These are phyloP conservation scores for Acleris cristana DNA, from an alignment of 2,888 invertebrate genomes.

Conservation along the genomic window DNA sequence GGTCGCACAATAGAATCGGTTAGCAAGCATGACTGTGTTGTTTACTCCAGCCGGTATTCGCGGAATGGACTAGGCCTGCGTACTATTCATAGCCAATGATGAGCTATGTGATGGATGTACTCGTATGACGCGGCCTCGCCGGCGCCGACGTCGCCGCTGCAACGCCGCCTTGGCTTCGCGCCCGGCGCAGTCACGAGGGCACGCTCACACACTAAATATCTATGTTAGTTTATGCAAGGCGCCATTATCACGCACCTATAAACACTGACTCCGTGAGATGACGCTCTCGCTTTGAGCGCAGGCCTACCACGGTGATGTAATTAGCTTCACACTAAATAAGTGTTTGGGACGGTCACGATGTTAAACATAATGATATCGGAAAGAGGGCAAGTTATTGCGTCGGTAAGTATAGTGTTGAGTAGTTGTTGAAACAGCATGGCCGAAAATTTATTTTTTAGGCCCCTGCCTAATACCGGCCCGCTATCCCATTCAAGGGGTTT, in stretches of 20 bases:
- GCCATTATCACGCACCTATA: conserved; percentile 41
- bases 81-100: conserved; percentile 78
- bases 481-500: no score
- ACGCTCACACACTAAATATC: conserved; percentile 38
- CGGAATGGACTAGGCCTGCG: conserved; percentile 70
- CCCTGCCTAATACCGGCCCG: no score
- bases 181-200: conserved; percentile 61
- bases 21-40: conserved; percentile 59
- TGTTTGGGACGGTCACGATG: conserved; percentile 42
- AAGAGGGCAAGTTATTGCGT: no score
- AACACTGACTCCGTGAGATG: conserved; percentile 58
- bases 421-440: no score
- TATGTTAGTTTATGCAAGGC: conserved; percentile 30
- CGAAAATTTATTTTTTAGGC: no score
- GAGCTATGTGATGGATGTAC: conserved; percentile 76
- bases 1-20: conserved; percentile 45
- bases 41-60: conserved; percentile 70
- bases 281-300: conserved; percentile 50
- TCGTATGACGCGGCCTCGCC: conserved; percentile 78
- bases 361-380: neutral
- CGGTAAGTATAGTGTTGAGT: no score
- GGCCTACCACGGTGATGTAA: conserved; percentile 59
- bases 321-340: conserved; percentile 49
- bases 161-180: conserved; percentile 44
- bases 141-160: conserved; percentile 47